Base-by-base conservation (phyloP, 2,888 invertebrate genomes). In the Aspidiotus destructor region DNA sequence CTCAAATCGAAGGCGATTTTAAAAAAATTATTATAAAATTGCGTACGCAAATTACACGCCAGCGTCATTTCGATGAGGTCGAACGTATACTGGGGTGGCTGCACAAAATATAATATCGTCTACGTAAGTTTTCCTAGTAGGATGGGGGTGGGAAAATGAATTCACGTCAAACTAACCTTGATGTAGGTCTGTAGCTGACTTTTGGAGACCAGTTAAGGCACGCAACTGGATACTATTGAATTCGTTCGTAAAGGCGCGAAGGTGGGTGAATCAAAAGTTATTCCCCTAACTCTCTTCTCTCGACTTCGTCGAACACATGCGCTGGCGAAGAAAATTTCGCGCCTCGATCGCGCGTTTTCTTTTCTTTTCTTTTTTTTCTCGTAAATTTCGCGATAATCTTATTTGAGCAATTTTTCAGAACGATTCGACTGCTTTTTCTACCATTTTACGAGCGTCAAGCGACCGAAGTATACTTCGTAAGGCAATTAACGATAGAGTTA, bases 211-310 rank as follows among this genome's bases (percentile, higher is more conserved):
- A 65, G 60, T 65, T 58, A 65, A 58, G 48, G n/a, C 65, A 58
- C 41, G 57, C 65, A 65, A 65, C 65, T 65, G 65, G 65, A 65
- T 65, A 57, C 16, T 57, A 58, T 65, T 44, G 48, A 17, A 28
- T 58, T 44, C 41, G 28, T 17, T 11, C 28, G 15, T 11, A 48
- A 44, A 10, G 15, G n/a, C 13, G 55, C 41, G 54, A 17, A 40
- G 52, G 44, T 41, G 9, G 64, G 64, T 57, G 17, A 54, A 17
- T 15, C 8, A 10, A 1, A 57, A 15, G 28, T 28, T 44, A 60
- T 65, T 65, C 65, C 58, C 65, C 65, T 65, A 65, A 58, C 40
- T 57, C 65, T 65, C 65, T 65, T 65, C 65, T 65, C 65, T 65
- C 17, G 28, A 42, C 15, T 44, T 13, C 8, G 16, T 40, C 6